These are phyloP conservation scores for Nasonovia ribisnigri DNA, from an alignment of 2,888 invertebrate genomes.

Conservation along the genomic window DNA sequence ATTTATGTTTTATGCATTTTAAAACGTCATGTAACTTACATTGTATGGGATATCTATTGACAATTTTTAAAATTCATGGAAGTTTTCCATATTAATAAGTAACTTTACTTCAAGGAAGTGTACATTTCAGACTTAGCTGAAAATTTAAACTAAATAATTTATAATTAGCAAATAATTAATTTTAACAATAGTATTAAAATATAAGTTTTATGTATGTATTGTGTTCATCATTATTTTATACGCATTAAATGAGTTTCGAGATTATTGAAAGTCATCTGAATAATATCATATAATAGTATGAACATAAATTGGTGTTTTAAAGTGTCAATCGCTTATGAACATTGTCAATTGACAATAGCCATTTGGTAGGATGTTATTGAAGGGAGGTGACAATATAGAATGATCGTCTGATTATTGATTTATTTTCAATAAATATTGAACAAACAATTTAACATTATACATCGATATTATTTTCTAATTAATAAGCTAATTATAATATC, in stretches of 20 bases:
- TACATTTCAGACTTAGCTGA: not conserved
- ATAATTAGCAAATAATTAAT: not conserved
- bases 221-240: not conserved
- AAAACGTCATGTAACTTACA: not conserved
- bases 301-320: not conserved
- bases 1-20: not conserved
- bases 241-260: not conserved
- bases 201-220: not conserved
- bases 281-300: not conserved
- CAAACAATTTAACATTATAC: not conserved
- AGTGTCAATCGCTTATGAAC: not conserved
- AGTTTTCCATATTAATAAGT: not conserved
- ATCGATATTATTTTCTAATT: not conserved
- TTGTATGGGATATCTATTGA: not conserved
- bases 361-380: not conserved
- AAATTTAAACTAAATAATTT: not conserved
- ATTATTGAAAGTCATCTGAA: not conserved
- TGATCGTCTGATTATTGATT: not conserved
- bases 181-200: not conserved
- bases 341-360: slow-evolving; percentile 18
- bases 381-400: not conserved
- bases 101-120: not conserved
- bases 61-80: not conserved
- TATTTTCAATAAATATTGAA: not conserved
- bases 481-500: not conserved